Evolutionary conservation across 1,140 invertebrate genomes (phyloP).

Genomic region (Doryteuthis pealeii): DNA sequence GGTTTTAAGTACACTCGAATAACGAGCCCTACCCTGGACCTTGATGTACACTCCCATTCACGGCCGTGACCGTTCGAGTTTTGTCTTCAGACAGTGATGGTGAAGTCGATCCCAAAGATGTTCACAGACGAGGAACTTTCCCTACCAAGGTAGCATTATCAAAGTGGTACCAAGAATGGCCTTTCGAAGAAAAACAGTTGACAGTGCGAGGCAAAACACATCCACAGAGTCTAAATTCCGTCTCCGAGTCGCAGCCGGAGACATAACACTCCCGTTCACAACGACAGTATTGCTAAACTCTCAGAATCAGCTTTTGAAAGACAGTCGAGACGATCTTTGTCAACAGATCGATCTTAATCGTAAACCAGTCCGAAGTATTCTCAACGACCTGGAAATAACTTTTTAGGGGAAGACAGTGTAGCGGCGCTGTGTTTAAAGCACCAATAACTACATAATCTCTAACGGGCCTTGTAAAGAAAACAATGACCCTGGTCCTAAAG

Average conservation of each 20-base stretch:
- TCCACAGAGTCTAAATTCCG: background rate
- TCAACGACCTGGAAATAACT: slow-evolving; percentile 27
- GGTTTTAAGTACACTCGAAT: slow-evolving; percentile 81
- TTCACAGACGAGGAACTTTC: slow-evolving; percentile 24
- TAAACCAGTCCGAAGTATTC: slow-evolving; percentile 6
- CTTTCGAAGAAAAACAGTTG: background rate
- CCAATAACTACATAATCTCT: slow-evolving; percentile 18
- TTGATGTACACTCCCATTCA: background rate
- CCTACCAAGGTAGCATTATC: slow-evolving; percentile 33
- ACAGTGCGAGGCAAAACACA: background rate
- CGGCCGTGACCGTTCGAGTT: slow-evolving; percentile 7
- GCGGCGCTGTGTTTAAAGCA: background rate
- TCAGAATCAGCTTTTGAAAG: no score
- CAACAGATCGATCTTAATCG: background rate
- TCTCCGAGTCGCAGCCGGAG: background rate
- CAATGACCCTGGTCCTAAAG: background rate
- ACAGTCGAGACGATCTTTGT: background rate
- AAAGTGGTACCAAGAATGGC: background rate
- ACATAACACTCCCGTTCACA: background rate
- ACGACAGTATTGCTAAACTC: background rate
- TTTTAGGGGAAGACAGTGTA: slow-evolving; percentile 16
- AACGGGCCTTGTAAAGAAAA: slow-evolving; percentile 20
- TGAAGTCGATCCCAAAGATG: slow-evolving; percentile 27
- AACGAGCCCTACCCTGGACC: slow-evolving; percentile 61
- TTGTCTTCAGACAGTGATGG: slow-evolving; percentile 12